Conservation (phyloP, 2,113 vertebrate species). For the Gobius niger region DNA sequence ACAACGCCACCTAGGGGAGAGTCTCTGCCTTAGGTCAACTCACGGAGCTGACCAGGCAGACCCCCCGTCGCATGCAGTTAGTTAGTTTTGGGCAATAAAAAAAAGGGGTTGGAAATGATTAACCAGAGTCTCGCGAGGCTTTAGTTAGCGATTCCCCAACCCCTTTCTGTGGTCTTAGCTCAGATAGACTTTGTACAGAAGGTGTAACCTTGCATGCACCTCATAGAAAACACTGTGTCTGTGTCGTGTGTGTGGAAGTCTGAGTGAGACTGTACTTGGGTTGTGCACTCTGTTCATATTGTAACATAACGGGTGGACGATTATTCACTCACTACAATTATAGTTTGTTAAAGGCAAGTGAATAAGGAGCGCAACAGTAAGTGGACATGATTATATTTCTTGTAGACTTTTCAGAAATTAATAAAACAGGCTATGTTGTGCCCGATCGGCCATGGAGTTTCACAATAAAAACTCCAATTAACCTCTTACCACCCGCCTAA, state of each 20-base stretch:
- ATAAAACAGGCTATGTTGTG: too few species aligned
- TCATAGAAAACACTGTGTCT: constrained; percentile 45
- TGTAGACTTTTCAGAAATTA: too few species aligned
- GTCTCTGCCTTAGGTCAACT: constrained; percentile 55
- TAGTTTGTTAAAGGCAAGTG: not conserved
- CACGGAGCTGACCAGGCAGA: constrained; percentile 64
- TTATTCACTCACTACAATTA: not conserved
- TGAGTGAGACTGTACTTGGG: not conserved
- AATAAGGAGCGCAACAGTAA: not conserved
- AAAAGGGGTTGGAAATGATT: constrained; percentile 40
- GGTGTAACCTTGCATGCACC: constrained; percentile 67
- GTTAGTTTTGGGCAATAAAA: constrained; percentile 41
- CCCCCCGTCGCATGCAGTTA: constrained; percentile 70
- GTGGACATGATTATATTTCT: too few species aligned
- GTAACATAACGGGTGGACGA: not conserved
- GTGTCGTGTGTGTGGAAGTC: constrained; percentile 31
- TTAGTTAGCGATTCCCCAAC: constrained; percentile 43
- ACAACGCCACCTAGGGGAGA: constrained; percentile 70
- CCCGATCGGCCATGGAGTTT: too few species aligned
- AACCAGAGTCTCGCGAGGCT: constrained; percentile 36
- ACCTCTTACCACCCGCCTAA: too few species aligned
- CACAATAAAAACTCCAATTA: too few species aligned
- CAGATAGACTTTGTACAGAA: constrained; percentile 67
- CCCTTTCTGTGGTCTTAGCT: constrained; percentile 43
- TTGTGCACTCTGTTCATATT: not conserved